A percentile compares a stretch with the other conserved stretches of the same genome.
Conservation (phyloP, 2,113 vertebrate species). For the Vicugna pacos region DNA sequence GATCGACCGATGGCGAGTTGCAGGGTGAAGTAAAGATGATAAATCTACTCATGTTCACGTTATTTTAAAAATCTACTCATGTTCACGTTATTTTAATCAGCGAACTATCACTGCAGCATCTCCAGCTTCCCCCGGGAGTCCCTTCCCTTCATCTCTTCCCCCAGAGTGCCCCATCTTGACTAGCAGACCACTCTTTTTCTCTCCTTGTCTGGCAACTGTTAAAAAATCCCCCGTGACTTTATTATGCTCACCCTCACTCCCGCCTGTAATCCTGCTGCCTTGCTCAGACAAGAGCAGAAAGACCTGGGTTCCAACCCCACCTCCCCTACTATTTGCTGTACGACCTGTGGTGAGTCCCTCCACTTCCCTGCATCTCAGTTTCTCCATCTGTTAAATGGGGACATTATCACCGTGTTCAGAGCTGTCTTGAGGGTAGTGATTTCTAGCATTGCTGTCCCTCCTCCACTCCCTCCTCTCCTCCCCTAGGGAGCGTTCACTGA, state of each 20-base stretch:
- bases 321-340: not conserved
- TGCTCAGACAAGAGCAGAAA: not conserved
- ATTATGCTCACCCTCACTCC: not conserved
- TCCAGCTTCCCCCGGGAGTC: fast-evolving
- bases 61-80: not conserved
- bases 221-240: not conserved
- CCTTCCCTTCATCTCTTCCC: not conserved
- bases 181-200: not conserved
- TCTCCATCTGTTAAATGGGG: not conserved
- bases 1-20: not conserved
- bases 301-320: not conserved
- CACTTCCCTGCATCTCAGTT: not conserved
- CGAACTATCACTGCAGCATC: fast-evolving
- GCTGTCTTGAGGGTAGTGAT: not conserved
- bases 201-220: not conserved
- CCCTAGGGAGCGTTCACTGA: not conserved
- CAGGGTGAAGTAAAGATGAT: not conserved
- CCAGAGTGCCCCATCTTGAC: not conserved
- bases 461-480: no score
- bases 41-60: fast-evolving
- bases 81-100: not conserved
- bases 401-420: fast-evolving
- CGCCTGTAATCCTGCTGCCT: not conserved
- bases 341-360: not conserved
- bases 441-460: not conserved